Evolutionary conservation across 2,888 invertebrate species (phyloP).

Genomic region (Lycophotia porphyrea): DNA sequence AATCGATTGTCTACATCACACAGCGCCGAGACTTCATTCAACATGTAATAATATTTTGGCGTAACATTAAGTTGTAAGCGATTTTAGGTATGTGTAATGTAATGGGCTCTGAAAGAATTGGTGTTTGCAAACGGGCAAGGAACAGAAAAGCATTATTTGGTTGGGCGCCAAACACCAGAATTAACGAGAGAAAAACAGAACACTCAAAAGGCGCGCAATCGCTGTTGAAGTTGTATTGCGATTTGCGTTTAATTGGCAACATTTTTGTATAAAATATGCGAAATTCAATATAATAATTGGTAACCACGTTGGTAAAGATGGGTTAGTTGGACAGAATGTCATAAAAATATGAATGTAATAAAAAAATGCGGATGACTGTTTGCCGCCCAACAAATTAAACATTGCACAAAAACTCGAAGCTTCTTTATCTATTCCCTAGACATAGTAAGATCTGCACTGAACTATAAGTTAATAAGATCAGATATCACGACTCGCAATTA

Average conservation of each 20-base stretch:
- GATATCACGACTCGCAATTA: slow-evolving; percentile 29
- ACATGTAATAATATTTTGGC: not conserved
- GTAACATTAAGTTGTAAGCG: not conserved
- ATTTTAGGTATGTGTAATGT: not conserved
- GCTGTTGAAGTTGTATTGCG: not conserved
- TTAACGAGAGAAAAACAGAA: slow-evolving; percentile 2
- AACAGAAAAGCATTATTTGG: not conserved
- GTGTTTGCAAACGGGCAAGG: not conserved
- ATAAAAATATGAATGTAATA: too few species aligned
- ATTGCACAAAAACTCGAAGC: not conserved
- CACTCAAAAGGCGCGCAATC: not conserved
- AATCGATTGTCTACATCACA: not conserved
- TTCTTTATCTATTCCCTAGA: not conserved
- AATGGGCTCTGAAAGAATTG: not conserved
- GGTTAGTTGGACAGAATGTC: not conserved
- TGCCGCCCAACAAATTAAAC: not conserved
- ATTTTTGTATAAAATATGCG: not conserved
- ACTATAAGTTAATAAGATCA: slow-evolving; percentile 7
- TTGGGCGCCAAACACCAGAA: slow-evolving; percentile 10
- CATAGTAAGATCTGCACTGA: not conserved
- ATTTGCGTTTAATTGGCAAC: not conserved
- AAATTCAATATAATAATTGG: slow-evolving; percentile 1
- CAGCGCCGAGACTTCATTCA: not conserved
- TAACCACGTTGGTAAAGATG: not conserved
- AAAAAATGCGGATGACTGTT: not conserved